phyloP scores from a whole-genome alignment of 2,888 invertebrate genomes.

The Oxyteleia sp. region DNA sequence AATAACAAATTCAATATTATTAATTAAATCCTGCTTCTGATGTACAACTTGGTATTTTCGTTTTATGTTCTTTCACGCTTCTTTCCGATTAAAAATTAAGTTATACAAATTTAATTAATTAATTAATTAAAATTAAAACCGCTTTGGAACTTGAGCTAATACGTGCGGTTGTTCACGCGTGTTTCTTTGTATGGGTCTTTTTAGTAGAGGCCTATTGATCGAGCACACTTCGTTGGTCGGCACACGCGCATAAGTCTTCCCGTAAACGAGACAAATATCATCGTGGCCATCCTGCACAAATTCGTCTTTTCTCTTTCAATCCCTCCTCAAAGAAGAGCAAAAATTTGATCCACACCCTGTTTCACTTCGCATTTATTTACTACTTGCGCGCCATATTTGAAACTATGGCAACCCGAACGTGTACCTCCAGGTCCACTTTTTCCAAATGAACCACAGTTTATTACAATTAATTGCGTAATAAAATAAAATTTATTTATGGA shows the following conservation, averaged over 20 bases:
- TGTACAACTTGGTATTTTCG: too few species aligned
- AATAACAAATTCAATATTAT: too few species aligned
- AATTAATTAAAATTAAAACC: conserved; percentile 49
- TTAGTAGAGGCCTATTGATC: conserved; percentile 87
- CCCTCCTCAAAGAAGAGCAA: conserved; percentile 73
- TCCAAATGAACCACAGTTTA: too few species aligned
- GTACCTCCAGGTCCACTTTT: too few species aligned
- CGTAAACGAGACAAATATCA: conserved; percentile 88
- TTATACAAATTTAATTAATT: too few species aligned
- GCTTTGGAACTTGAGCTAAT: conserved; percentile 37
- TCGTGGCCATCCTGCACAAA: conserved; percentile 85
- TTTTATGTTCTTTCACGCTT: too few species aligned
- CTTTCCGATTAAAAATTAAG: too few species aligned
- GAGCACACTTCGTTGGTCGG: conserved; percentile 71
- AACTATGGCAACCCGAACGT: too few species aligned
- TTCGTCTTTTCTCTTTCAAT: conserved; percentile 78
- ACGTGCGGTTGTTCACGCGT: conserved; percentile 74
- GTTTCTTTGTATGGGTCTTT: conserved; percentile 81
- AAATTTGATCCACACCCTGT: conserved; percentile 64
- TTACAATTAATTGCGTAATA: too few species aligned
- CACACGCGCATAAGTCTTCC: conserved; percentile 87
- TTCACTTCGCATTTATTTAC: conserved; percentile 49
- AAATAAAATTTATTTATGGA: too few species aligned
- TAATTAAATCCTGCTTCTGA: too few species aligned
- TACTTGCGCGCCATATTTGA: conserved; percentile 70